Percentiles rank a stretch among this genome's conserved stretches.
Conservation (phyloP, 2,888 invertebrate species). For the Pimpla rufipes region DNA sequence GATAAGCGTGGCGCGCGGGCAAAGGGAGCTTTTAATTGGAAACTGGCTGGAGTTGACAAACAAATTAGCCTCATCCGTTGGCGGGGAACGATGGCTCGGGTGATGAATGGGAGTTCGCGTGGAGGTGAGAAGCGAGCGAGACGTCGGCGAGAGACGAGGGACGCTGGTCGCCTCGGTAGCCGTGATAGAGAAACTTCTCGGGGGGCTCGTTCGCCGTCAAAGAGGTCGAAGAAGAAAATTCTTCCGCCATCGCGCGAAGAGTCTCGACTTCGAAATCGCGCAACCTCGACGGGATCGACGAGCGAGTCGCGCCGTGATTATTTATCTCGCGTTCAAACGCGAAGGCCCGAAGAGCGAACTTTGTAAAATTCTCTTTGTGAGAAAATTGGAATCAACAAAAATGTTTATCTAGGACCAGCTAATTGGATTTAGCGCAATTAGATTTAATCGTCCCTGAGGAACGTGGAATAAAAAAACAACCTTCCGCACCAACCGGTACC, state of each 20-base stretch:
- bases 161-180: slow-evolving; percentile 5
- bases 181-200: slow-evolving; percentile 62
- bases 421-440: no score
- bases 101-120: background rate
- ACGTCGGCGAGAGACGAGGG: slow-evolving; percentile 35
- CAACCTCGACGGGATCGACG: slow-evolving; percentile 33
- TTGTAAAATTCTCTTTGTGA: no score
- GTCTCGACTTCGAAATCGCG: slow-evolving; percentile 52
- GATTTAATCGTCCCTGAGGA: no score
- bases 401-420: no score
- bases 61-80: slow-evolving; percentile 45
- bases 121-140: background rate
- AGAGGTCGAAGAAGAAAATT: slow-evolving; percentile 38
- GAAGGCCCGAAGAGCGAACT: background rate
- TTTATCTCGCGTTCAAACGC: background rate
- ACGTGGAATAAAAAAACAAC: no score
- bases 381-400: no score
- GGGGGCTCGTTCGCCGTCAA: slow-evolving; percentile 24
- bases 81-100: slow-evolving; percentile 33
- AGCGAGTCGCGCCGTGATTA: slow-evolving; percentile 27
- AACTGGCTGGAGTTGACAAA: slow-evolving; percentile 39
- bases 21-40: slow-evolving; percentile 47
- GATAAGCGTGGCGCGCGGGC: slow-evolving; percentile 1
- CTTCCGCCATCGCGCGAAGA: slow-evolving; percentile 22
- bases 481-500: no score